Base-by-base conservation (phyloP, 2,113 vertebrate genomes). In the Trichomycterus rosablanca region DNA sequence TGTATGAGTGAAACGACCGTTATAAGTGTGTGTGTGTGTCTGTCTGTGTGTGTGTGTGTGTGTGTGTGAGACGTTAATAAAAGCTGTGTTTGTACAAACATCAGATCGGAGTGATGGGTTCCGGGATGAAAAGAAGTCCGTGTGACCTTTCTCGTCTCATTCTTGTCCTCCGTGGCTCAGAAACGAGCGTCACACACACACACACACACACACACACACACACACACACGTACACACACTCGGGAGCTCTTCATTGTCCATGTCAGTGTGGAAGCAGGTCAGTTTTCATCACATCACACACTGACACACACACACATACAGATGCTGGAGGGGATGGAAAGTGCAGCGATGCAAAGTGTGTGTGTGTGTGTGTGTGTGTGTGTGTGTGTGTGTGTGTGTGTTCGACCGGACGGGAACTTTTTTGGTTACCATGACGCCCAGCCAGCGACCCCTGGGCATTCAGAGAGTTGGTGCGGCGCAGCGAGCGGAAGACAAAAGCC, bases 391-490 rank as follows among this genome's bases (percentile, higher is more conserved):
- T 66, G 45, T 19, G 20, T 66, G 43, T 22, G 15, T n/a, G 64
- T 61, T 63, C 15, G 54, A 51, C 59, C 44, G 51, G 70, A 67
- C 64, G 24, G 48, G 64, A 48, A 62, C 70, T 67, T 72, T 63
- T 63, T 72, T 61, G 1, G 70, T 72, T 63, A 55, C 64, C 70
- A 72, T 72, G 70, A 63, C 70, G 15, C 59, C 70, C 54, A 53
- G 53, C 59, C 64, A 72, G 46, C 49, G 53, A 67, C 64, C 70
- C 59, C 59, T 67, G 64, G 59, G 64, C 9, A 67, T 72, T 72
- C 64, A 63, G 19, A 53, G 52, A 22, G 26, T 26, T 51, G 70
- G 46, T 64, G 59, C 48, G 37, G 64, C 43, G 28, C 44, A 61
- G 56, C 61, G 22, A 52, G 52, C 62, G 15, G 54, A 28, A 54